Percentiles rank a stretch among this genome's conserved stretches.
Conservation (phyloP, 2,797 vertebrate species). For the Phalloptychus januarius region DNA sequence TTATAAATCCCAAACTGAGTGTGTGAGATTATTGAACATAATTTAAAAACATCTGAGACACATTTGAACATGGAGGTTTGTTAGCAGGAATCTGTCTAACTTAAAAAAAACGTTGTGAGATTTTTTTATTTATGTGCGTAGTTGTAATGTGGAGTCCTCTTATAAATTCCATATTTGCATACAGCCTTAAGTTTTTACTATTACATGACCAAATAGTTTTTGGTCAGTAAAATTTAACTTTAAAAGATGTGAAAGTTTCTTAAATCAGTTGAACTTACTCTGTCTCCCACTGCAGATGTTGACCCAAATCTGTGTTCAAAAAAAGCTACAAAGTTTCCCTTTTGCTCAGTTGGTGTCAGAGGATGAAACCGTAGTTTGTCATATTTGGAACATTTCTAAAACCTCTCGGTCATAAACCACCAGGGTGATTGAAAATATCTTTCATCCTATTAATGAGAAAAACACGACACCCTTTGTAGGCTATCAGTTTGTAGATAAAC, state of each 20-base stretch:
- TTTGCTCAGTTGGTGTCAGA: not conserved
- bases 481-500: not conserved
- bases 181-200: not conserved
- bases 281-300: not conserved
- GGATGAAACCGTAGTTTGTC: not conserved
- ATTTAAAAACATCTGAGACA: constrained; percentile 11
- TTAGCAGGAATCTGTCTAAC: not conserved
- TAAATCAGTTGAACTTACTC: not conserved
- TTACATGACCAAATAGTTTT: constrained; percentile 5
- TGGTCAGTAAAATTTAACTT: not conserved
- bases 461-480: not conserved
- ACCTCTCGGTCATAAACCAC: not conserved
- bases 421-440: not conserved
- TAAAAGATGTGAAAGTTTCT: not conserved
- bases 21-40: constrained; percentile 5
- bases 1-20: constrained; percentile 24
- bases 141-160: not conserved
- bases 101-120: not conserved
- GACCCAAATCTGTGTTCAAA: not conserved
- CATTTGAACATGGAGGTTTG: not conserved
- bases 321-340: not conserved
- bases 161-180: not conserved
- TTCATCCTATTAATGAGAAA: not conserved
- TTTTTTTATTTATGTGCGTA: constrained; percentile 1
- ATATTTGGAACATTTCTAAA: not conserved